These are phyloP conservation scores for Ciconia maguari DNA, from an alignment of 2,113 vertebrate genomes.

Conservation along the genomic window DNA sequence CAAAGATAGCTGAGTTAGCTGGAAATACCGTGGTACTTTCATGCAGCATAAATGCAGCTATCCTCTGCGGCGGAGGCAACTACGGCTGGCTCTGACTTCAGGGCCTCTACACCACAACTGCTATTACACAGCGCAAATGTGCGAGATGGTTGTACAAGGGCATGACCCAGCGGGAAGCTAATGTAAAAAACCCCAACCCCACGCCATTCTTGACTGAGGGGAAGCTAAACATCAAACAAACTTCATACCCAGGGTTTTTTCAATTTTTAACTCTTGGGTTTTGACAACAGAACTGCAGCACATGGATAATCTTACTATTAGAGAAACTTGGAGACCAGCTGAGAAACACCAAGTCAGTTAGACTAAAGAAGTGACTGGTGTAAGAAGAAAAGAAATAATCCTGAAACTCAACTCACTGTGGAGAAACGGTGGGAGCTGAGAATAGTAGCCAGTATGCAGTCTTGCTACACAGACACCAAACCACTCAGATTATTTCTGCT, in stretches of 20 bases:
- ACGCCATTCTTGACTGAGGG: rapidly evolving
- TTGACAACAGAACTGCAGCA: background rate
- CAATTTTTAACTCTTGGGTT: background rate
- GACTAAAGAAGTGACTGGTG: background rate
- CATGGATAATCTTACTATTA: background rate
- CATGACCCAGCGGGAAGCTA: rapidly evolving
- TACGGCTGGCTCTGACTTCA: background rate
- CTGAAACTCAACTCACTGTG: background rate
- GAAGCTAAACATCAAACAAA: rapidly evolving
- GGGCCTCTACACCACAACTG: background rate
- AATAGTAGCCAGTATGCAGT: rapidly evolving
- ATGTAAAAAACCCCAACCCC: background rate
- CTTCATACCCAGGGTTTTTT: background rate
- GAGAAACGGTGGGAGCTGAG: background rate
- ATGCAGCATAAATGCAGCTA: background rate
- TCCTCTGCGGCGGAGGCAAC: background rate
- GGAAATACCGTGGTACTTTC: background rate
- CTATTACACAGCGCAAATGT: rapidly evolving
- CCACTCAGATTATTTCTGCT: background rate
- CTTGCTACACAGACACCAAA: background rate
- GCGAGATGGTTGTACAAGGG: background rate
- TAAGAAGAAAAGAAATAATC: background rate
- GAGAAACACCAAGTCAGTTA: background rate
- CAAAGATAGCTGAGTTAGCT: background rate
- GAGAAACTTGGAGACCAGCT: background rate